These are phyloP conservation scores for Orthosia gothica DNA, from an alignment of 2,888 invertebrate species.

Conservation along the genomic window DNA sequence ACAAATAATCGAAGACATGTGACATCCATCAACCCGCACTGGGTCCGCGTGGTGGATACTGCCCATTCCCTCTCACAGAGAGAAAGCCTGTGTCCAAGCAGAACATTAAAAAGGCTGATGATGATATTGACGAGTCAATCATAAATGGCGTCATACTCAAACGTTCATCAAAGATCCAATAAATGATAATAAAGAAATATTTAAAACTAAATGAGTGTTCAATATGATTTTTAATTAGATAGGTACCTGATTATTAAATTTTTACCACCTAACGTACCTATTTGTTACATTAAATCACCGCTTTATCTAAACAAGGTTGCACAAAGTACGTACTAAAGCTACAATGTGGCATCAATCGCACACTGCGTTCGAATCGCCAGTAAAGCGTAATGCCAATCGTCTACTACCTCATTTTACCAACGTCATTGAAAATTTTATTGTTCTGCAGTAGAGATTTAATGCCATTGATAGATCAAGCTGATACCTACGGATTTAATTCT, in stretches of 20 bases:
- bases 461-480: conserved; percentile 57
- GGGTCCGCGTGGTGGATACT: too few species aligned
- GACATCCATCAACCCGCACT: too few species aligned
- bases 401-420: conserved; percentile 76
- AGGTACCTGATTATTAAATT: too few species aligned
- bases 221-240: too few species aligned
- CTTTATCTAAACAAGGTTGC: conserved; percentile 40
- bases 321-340: conserved; percentile 61
- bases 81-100: too few species aligned
- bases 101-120: too few species aligned
- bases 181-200: too few species aligned
- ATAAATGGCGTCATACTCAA: too few species aligned
- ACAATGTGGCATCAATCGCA: conserved; percentile 66
- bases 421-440: conserved; percentile 81
- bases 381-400: conserved; percentile 77
- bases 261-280: background rate
- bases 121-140: too few species aligned
- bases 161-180: too few species aligned
- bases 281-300: conserved; percentile 18
- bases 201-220: background rate
- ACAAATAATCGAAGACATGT: too few species aligned
- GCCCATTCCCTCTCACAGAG: too few species aligned
- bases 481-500: conserved; percentile 14
- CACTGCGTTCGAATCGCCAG: conserved; percentile 72
- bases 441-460: conserved; percentile 56